Base-by-base conservation (phyloP, 2,888 invertebrate genomes). In the Chouioia cunea region DNA sequence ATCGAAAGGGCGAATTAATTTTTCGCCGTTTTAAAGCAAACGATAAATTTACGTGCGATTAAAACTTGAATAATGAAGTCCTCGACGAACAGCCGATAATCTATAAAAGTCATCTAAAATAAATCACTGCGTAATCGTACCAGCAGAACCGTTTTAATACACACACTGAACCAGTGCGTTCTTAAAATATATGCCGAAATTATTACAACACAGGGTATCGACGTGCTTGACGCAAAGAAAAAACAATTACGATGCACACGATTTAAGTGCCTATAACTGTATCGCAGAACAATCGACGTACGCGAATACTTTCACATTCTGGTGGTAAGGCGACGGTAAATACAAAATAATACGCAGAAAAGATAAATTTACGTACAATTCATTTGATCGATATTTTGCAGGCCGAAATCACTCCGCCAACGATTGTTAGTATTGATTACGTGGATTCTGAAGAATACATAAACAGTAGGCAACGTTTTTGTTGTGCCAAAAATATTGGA, bases 291-390 rank as follows among this genome's bases (percentile, higher is more conserved):
- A 65, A 70, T 56, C 22, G 43, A 50, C 18, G 54, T 57, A 43
- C 10, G 22, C 12, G 27, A 14, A 36, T 56, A 62, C 69, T 69
- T 69, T 69, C 69, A 58, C 64, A 27, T 58, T 23, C 27, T 47
- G 8, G 52, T 20, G 15, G n/a, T n/a, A 36, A 36, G 36, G 16
- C 44, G 20, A 10, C 20, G 20, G n/a, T 27, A 16, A 4, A n/a
- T 52, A 2, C 43, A 20, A 18, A 66, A 20, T 58, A 23, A 4
- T 6, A 22, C 22, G 15, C 15, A 4, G 27, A 52, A 23, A 36
- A 36, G 36, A 46, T 64, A 69, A 58, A 64, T 27, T 46, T 63
- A 60, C 60, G 60, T 63, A 69, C 57, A 69, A 69, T 22, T 18
- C 18, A 52, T 46, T 46, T 6, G 36, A 53, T n/a, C 54, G 46